phyloP scores from a whole-genome alignment of 2,888 invertebrate species.

The Sminthurinus aureus region DNA sequence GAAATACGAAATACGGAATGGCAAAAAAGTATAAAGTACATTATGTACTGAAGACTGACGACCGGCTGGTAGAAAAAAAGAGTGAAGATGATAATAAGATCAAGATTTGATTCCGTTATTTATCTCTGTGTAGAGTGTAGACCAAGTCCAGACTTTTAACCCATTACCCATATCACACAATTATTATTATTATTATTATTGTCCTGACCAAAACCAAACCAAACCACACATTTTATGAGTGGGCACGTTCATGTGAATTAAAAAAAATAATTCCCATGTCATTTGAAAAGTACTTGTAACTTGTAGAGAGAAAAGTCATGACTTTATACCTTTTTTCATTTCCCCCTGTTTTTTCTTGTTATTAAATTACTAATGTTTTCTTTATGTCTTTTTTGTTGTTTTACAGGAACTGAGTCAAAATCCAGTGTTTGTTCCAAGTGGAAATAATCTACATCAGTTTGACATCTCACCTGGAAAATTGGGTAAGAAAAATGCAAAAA shows the following conservation, averaged over 20 bases:
- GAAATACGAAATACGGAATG: no score
- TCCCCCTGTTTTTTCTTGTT: no score
- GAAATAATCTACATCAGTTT: constrained; percentile 73
- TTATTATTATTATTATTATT: neutral
- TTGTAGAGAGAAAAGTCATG: constrained; percentile 2
- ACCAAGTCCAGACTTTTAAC: constrained; percentile 2
- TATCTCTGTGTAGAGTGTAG: neutral
- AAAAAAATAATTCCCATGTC: neutral
- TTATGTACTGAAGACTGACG: no score
- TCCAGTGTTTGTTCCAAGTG: constrained; percentile 82
- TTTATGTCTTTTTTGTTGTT: constrained; percentile 57
- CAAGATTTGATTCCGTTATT: constrained; percentile 4
- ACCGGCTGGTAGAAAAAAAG: neutral
- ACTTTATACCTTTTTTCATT: neutral
- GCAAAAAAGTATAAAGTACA: no score
- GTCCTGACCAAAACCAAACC: no score
- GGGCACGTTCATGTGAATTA: neutral
- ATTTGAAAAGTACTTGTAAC: neutral
- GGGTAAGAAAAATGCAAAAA: constrained; percentile 69
- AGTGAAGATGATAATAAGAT: constrained; percentile 16
- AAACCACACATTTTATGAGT: neutral
- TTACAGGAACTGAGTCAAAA: constrained; percentile 77
- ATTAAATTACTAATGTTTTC: neutral
- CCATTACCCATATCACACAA: neutral
- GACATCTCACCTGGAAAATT: constrained; percentile 88